Evolutionary conservation across 2,888 invertebrate genomes (phyloP).

Genomic region (Corbicula japonica): DNA sequence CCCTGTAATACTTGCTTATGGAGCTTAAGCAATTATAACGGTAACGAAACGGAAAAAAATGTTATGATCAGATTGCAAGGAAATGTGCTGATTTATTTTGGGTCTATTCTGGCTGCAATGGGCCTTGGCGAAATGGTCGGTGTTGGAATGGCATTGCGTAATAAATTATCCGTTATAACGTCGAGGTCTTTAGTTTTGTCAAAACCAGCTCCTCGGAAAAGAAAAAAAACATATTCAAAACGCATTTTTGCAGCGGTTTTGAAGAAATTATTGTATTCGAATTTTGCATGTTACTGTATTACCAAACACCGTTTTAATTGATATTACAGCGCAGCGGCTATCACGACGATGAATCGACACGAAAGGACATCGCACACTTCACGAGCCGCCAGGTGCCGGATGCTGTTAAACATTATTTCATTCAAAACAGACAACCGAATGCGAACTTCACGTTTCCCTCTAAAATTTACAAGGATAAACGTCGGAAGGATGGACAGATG

Average conservation of each 20-base stretch:
- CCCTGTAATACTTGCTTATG: slow-evolving; percentile 6
- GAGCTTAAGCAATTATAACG: slow-evolving; percentile 7
- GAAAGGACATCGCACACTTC: slow-evolving; percentile 5
- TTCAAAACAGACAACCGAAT: slow-evolving; percentile 12
- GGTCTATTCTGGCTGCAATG: slow-evolving; percentile 4
- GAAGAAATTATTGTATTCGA: slow-evolving; percentile 3
- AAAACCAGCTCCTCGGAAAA: slow-evolving; percentile 4
- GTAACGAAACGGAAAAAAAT: slow-evolving; percentile 2
- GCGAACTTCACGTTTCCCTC: slow-evolving; percentile 15
- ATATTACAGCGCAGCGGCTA: slow-evolving; percentile 1
- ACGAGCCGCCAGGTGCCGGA: neutral
- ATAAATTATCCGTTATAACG: slow-evolving; percentile 4
- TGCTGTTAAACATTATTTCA: slow-evolving; percentile 2
- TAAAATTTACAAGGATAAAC: slow-evolving; percentile 32
- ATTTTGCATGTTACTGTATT: slow-evolving; percentile 4
- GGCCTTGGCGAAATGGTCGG: slow-evolving; percentile 4
- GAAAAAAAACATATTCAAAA: slow-evolving; percentile 11
- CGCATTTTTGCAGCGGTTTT: neutral
- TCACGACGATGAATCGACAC: slow-evolving; percentile 1
- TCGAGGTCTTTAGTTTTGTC: slow-evolving; percentile 2
- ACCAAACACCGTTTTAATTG: slow-evolving; percentile 2
- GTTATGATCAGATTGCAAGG: slow-evolving; percentile 1
- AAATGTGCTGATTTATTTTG: slow-evolving; percentile 4
- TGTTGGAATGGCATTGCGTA: slow-evolving; percentile 4
- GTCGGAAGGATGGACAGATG: slow-evolving; percentile 27